phyloP scores from a whole-genome alignment of 2,113 vertebrate species.

The Microcebus tavaratra region DNA sequence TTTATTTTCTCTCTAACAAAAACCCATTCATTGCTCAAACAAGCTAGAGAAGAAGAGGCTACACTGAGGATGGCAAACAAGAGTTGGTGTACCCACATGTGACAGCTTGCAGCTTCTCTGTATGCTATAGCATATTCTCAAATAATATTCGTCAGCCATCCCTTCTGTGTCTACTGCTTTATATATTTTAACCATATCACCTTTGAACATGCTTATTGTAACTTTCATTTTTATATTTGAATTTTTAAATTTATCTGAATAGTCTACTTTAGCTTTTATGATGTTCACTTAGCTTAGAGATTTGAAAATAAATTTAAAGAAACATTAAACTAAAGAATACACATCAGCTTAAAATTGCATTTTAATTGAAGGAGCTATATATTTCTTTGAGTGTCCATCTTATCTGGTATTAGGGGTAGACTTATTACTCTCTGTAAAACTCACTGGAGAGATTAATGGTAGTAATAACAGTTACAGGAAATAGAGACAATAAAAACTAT shows the following conservation, averaged over 20 bases:
- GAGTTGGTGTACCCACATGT: not conserved
- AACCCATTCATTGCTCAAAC: not conserved
- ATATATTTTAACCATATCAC: not conserved
- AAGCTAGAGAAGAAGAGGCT: not conserved
- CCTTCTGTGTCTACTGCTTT: not conserved
- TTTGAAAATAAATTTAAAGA: slow-evolving; percentile 12
- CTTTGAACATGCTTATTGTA: not conserved
- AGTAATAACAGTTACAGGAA: slow-evolving; percentile 75
- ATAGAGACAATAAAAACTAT: slow-evolving; percentile 59
- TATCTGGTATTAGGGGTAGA: not conserved
- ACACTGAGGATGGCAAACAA: not conserved
- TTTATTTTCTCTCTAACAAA: not conserved
- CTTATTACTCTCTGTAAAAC: slow-evolving; percentile 60
- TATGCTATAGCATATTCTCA: not conserved
- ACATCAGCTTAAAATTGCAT: slow-evolving; percentile 36
- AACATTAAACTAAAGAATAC: slow-evolving; percentile 39
- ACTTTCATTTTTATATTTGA: not conserved
- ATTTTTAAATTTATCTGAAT: slow-evolving; percentile 13
- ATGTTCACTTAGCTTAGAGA: not conserved
- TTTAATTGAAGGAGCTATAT: slow-evolving; percentile 8
- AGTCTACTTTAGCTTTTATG: not conserved
- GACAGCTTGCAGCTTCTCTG: not conserved
- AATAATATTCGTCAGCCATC: not conserved
- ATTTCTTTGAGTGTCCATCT: slow-evolving; percentile 63
- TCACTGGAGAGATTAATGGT: slow-evolving; percentile 65